Evolutionary conservation across 2,888 invertebrate genomes (phyloP).

Genomic region (Alentia gelatinosa): DNA sequence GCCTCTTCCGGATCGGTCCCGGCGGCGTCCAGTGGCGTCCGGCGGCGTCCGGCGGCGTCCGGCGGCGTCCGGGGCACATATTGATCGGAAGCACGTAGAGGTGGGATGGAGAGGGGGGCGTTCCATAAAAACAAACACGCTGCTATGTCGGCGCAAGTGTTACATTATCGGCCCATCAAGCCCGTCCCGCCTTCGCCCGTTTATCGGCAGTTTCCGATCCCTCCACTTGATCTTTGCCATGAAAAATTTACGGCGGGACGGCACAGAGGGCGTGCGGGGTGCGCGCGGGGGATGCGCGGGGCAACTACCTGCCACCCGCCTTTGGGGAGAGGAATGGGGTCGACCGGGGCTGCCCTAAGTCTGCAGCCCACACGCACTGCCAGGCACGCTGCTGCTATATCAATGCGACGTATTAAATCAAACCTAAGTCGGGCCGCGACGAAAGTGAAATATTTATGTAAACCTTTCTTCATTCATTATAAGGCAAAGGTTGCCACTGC

Average conservation of each 20-base stretch:
- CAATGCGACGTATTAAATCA: conserved; percentile 16
- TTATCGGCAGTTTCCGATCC: conserved; percentile 19
- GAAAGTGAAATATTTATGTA: conserved; percentile 43
- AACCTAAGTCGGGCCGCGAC: not conserved
- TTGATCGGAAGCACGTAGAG: conserved; percentile 6
- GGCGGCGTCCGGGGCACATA: not conserved
- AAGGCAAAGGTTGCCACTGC: conserved; percentile 15
- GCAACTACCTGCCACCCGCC: not conserved
- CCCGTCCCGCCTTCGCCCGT: not conserved
- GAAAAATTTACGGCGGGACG: not conserved
- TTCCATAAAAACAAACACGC: conserved; percentile 14
- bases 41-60: conserved; percentile 13
- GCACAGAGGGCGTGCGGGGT: not conserved
- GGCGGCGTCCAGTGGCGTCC: too few relatives aligned
- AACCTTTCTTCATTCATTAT: conserved; percentile 55
- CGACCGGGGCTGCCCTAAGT: too few relatives aligned
- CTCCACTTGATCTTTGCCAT: conserved; percentile 29
- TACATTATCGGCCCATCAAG: conserved; percentile 42
- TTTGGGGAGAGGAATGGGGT: too few relatives aligned
- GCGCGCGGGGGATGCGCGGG: not conserved
- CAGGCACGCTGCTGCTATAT: not conserved
- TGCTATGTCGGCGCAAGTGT: not conserved
- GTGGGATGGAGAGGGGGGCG: too few relatives aligned
- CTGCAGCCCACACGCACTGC: not conserved
- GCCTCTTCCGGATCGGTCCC: not conserved